A percentile compares a stretch with the other conserved stretches of the same genome.
These are phyloP conservation scores for Anastrepha obliqua DNA, from an alignment of 1,140 invertebrate species.

Conservation along the genomic window DNA sequence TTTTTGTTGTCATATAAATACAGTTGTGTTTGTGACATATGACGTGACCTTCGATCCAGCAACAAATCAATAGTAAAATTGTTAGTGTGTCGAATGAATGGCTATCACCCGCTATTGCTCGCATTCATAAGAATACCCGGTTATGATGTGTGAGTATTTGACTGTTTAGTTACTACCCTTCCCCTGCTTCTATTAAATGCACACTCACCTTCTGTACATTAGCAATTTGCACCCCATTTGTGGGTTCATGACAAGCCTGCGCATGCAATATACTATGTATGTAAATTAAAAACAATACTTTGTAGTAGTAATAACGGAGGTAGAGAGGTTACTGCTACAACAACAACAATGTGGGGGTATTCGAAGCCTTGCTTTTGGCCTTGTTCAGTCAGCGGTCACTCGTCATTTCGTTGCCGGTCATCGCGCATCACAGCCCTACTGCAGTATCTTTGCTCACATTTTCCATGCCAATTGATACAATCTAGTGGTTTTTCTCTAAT, in stretches of 20 bases:
- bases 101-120: neutral
- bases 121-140: neutral
- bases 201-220: neutral
- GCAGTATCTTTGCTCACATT: no score
- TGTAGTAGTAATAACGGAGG: neutral
- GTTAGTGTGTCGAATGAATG: constrained; percentile 1
- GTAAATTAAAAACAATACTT: neutral
- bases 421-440: neutral
- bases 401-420: neutral
- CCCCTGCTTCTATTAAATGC: neutral
- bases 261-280: constrained; percentile 8
- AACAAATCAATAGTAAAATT: constrained; percentile 48
- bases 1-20: neutral
- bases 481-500: no score
- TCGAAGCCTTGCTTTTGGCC: constrained; percentile 20
- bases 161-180: neutral
- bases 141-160: neutral
- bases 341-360: neutral
- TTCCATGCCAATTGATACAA: no score
- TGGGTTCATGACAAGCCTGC: constrained; percentile 12
- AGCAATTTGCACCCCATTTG: constrained; percentile 22
- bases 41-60: constrained; percentile 47
- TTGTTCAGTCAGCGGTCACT: constrained; percentile 2
- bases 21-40: neutral
- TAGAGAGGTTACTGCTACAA: neutral